Evolutionary conservation across 2,888 invertebrate genomes (phyloP).

Genomic region (Balanococcus diminutus): DNA sequence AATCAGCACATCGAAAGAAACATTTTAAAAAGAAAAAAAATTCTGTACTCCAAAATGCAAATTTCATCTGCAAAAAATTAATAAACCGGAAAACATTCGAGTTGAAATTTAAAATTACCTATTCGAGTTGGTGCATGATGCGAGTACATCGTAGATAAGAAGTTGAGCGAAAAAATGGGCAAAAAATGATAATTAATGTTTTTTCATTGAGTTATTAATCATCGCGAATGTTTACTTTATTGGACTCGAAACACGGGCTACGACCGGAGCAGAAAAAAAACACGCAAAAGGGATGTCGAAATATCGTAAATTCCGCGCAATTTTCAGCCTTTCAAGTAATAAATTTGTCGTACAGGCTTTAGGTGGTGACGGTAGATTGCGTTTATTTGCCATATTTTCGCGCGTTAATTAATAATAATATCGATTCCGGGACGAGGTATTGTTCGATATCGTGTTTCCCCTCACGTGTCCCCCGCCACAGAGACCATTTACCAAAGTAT

Average conservation of each 20-base stretch:
- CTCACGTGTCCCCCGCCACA: background rate
- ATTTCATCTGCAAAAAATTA: no score
- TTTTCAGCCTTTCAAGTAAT: background rate
- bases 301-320: slow-evolving; percentile 12
- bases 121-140: no score
- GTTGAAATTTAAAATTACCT: no score
- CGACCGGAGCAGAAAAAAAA: background rate
- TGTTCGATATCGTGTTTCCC: background rate
- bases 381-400: background rate
- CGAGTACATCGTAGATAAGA: no score
- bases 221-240: slow-evolving; percentile 9
- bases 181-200: background rate
- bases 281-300: slow-evolving; percentile 26
- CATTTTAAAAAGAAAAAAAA: no score
- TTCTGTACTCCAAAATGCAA: no score
- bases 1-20: no score
- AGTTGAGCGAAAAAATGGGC: background rate
- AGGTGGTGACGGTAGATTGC: background rate
- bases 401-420: slow-evolving; percentile 27
- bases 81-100: no score
- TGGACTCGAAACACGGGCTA: background rate
- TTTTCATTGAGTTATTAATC: slow-evolving; percentile 22
- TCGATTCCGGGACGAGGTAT: background rate
- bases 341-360: slow-evolving; percentile 11
- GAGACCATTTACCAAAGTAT: background rate